Evolutionary conservation across 2,797 vertebrate species (phyloP).

Genomic region (Tadarida brasiliensis): DNA sequence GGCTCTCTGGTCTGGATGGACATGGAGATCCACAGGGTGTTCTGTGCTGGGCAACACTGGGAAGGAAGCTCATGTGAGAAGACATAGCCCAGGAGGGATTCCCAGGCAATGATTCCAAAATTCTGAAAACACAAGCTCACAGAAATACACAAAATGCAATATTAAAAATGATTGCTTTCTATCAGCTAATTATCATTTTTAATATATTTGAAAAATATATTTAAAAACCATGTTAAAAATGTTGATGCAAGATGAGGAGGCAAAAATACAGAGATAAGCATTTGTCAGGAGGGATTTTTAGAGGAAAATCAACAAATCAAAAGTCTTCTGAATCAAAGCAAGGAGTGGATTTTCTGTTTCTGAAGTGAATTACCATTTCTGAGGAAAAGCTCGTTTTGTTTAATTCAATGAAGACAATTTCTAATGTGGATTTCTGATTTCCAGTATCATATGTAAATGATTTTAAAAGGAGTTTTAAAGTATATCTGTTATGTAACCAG

Average conservation of each 20-base stretch:
- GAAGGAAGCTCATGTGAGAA: neutral
- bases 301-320: neutral
- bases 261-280: neutral
- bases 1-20: neutral
- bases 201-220: neutral
- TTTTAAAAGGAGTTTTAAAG: conserved; percentile 58
- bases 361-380: neutral
- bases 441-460: neutral
- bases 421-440: neutral
- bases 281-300: neutral
- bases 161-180: neutral
- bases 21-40: neutral
- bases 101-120: neutral
- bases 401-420: conserved; percentile 54
- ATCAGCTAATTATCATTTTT: neutral
- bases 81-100: neutral
- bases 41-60: neutral
- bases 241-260: neutral
- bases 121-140: neutral
- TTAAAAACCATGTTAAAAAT: neutral
- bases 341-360: neutral
- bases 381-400: neutral
- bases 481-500: neutral
- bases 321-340: neutral
- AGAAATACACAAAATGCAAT: neutral